phyloP scores from a whole-genome alignment of 2,113 vertebrate species.

The Plectropomus leopardus region DNA sequence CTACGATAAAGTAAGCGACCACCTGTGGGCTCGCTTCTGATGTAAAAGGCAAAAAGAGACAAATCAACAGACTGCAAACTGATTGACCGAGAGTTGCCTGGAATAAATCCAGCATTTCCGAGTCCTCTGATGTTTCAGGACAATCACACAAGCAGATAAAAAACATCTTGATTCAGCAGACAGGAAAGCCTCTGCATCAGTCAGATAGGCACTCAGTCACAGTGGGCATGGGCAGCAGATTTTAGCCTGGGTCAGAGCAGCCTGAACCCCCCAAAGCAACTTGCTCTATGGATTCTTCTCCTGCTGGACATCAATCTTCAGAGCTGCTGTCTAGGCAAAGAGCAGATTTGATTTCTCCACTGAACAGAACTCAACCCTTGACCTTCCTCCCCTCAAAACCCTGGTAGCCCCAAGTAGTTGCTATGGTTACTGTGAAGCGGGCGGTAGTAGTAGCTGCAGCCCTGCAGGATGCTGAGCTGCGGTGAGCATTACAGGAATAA shows the following conservation, averaged over 20 bases:
- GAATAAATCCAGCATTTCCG: conserved; percentile 69
- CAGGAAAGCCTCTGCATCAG: conserved; percentile 44
- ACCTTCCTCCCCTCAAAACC: conserved; percentile 71
- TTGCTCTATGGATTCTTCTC: conserved; percentile 53
- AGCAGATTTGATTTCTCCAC: conserved; percentile 78
- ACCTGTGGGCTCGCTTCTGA: conserved; percentile 81
- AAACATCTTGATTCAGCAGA: conserved; percentile 67
- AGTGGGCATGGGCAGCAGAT: conserved; percentile 52
- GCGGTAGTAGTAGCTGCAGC: conserved; percentile 35
- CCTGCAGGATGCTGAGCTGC: conserved; percentile 51
- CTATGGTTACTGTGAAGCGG: conserved; percentile 78
- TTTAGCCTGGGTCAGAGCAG: conserved; percentile 65
- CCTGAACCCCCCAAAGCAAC: conserved; percentile 38
- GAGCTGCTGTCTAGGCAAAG: conserved; percentile 77
- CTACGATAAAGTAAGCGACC: conserved; percentile 77
- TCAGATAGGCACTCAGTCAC: conserved; percentile 50
- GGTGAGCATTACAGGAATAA: conserved; percentile 54
- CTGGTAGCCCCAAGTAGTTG: conserved; percentile 70
- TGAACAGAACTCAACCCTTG: conserved; percentile 78
- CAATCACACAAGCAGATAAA: conserved; percentile 40
- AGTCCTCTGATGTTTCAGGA: conserved; percentile 63
- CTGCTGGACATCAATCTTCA: conserved; percentile 76
- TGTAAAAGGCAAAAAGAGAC: conserved; percentile 63
- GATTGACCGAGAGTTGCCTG: conserved; percentile 65
- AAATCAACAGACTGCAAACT: conserved; percentile 72